These are phyloP conservation scores for Tigriopus japonicus DNA, from an alignment of 1,140 invertebrate species.

Conservation along the genomic window DNA sequence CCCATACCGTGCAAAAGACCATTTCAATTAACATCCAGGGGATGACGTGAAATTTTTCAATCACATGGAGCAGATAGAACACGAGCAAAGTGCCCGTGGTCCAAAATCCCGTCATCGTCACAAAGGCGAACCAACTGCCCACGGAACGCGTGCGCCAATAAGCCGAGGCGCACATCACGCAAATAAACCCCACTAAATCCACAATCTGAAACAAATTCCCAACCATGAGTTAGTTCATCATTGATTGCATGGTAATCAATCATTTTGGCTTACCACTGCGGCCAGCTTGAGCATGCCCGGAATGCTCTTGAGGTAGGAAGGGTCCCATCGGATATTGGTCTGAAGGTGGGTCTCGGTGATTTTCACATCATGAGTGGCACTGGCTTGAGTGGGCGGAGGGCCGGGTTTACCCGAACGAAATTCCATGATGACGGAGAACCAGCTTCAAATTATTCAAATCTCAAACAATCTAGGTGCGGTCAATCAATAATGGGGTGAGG, in stretches of 20 bases:
- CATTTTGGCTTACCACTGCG: constrained; percentile 51
- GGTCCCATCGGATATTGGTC: constrained; percentile 48
- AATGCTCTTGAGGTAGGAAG: constrained; percentile 42
- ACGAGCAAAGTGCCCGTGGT: constrained; percentile 55
- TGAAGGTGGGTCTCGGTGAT: constrained; percentile 34
- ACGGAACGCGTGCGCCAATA: constrained; percentile 28
- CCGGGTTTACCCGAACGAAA: too few relatives aligned
- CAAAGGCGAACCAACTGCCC: constrained; percentile 52
- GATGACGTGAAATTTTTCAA: constrained; percentile 62
- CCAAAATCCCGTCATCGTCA: constrained; percentile 66
- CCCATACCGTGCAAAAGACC: constrained; percentile 46
- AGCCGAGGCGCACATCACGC: constrained; percentile 39
- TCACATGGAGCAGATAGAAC: constrained; percentile 62
- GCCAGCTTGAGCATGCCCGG: constrained; percentile 55
- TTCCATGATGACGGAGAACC: too few relatives aligned
- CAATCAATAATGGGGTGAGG: too few relatives aligned
- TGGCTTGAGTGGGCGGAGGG: too few relatives aligned
- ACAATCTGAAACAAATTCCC: constrained; percentile 45
- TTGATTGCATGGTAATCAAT: too few relatives aligned
- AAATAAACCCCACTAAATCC: constrained; percentile 62
- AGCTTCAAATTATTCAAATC: too few relatives aligned
- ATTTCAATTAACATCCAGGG: constrained; percentile 71
- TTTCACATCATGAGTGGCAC: not conserved
- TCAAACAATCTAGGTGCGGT: too few relatives aligned
- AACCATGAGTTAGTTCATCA: too few relatives aligned